These are phyloP conservation scores for Stratiomys singularior DNA, from an alignment of 2,888 invertebrate species.

Conservation along the genomic window DNA sequence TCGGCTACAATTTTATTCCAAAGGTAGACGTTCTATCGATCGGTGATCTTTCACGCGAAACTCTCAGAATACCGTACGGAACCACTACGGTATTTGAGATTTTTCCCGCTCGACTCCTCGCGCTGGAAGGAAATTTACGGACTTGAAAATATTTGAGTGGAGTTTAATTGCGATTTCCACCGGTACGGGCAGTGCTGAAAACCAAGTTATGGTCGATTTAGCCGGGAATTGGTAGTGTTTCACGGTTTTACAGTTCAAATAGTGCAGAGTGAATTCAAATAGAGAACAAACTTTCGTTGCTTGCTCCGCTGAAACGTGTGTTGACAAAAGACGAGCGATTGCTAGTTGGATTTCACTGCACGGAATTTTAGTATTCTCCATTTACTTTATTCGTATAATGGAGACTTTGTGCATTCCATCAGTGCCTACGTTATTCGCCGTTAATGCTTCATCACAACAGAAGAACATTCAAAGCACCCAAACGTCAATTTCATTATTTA, in stretches of 20 bases:
- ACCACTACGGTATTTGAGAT: slow-evolving; percentile 11
- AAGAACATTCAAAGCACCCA: slow-evolving; percentile 1
- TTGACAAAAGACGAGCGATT: not conserved
- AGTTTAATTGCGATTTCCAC: not conserved
- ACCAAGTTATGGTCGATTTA: not conserved
- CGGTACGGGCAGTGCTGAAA: slow-evolving; percentile 2
- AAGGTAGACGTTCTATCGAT: slow-evolving; percentile 35
- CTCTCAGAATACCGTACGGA: not conserved
- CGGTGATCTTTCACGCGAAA: slow-evolving; percentile 32
- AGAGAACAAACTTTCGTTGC: not conserved
- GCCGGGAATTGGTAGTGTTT: not conserved
- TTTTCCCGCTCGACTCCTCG: not conserved
- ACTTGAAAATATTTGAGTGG: not conserved
- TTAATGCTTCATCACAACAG: not conserved
- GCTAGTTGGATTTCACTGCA: not conserved
- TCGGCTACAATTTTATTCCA: slow-evolving; percentile 23
- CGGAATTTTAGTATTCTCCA: slow-evolving; percentile 15
- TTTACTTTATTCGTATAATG: slow-evolving; percentile 37
- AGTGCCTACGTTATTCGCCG: not conserved
- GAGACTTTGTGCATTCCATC: slow-evolving; percentile 33
- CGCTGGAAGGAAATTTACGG: not conserved
- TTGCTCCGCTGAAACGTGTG: not conserved
- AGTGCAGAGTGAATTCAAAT: not conserved
- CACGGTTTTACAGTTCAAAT: not conserved
- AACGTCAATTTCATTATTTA: not conserved